Percentiles rank a stretch among this genome's conserved stretches.
Conservation (phyloP, 2,888 invertebrate species). For the Dione juno region DNA sequence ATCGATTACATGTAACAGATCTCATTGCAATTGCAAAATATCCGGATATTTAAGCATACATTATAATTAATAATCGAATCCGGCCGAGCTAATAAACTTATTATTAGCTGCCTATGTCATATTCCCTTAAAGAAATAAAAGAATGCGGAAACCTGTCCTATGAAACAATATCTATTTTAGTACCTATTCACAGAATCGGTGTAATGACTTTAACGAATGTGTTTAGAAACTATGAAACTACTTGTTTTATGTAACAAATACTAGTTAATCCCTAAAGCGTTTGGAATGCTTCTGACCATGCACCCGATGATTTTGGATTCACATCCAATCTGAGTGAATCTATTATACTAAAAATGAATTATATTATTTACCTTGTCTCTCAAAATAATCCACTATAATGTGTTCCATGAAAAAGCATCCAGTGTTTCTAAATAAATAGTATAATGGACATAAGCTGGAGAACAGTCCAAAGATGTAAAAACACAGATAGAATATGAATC, state of each 20-base stretch:
- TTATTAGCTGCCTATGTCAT: slow-evolving; percentile 8
- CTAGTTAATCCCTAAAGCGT: no score
- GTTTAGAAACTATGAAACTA: background rate
- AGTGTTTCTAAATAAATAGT: no score
- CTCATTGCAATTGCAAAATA: slow-evolving; percentile 5
- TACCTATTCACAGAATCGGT: slow-evolving; percentile 4
- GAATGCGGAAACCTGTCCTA: slow-evolving; percentile 22
- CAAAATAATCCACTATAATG: no score
- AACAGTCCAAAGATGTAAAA: no score
- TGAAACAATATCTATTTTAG: slow-evolving; percentile 24
- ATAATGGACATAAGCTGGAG: no score
- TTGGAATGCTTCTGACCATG: no score
- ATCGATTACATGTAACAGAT: background rate
- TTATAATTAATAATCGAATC: slow-evolving; percentile 11
- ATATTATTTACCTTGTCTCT: no score
- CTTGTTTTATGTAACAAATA: background rate
- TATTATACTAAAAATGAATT: no score
- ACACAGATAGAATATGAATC: no score
- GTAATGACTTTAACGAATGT: background rate
- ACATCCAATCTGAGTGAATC: no score
- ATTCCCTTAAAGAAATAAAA: slow-evolving; percentile 25
- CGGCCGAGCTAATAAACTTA: slow-evolving; percentile 21
- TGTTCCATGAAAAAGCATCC: no score
- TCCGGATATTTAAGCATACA: slow-evolving; percentile 13
- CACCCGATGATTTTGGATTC: no score